phyloP scores from a whole-genome alignment of 2,888 invertebrate genomes.

The Aspidiotus rigidus region DNA sequence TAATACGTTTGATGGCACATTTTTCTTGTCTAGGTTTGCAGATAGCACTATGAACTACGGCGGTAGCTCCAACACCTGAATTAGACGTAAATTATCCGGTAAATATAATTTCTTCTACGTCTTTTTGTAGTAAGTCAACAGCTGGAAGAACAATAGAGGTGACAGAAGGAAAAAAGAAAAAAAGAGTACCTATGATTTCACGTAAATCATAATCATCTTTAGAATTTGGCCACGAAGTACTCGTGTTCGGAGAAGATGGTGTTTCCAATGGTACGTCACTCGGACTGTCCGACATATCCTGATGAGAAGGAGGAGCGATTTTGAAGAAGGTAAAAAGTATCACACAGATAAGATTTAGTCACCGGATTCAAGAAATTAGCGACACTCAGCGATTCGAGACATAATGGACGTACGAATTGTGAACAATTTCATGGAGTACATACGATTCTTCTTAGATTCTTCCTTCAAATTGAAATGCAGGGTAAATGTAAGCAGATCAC shows the following conservation, averaged over 20 bases:
- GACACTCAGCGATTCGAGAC: no score
- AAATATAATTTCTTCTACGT: neutral
- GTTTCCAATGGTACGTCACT: conserved; percentile 28
- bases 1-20: conserved; percentile 97
- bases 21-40: conserved; percentile 85
- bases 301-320: no score
- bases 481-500: no score
- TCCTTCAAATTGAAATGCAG: no score
- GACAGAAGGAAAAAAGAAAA: neutral
- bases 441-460: no score
- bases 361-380: no score
- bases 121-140: neutral
- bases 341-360: no score
- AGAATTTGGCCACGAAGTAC: conserved; percentile 67
- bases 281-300: conserved; percentile 29
- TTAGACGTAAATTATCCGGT: conserved; percentile 31
- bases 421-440: no score
- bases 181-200: conserved; percentile 78
- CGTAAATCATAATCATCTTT: conserved; percentile 86
- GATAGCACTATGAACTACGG: conserved; percentile 85
- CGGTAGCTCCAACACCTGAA: conserved; percentile 89
- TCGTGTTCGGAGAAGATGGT: conserved; percentile 26
- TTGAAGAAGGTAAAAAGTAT: no score
- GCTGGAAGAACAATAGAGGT: neutral
- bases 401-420: no score